Conservation (phyloP, 2,888 invertebrate genomes). For the Parnassius orleans region DNA sequence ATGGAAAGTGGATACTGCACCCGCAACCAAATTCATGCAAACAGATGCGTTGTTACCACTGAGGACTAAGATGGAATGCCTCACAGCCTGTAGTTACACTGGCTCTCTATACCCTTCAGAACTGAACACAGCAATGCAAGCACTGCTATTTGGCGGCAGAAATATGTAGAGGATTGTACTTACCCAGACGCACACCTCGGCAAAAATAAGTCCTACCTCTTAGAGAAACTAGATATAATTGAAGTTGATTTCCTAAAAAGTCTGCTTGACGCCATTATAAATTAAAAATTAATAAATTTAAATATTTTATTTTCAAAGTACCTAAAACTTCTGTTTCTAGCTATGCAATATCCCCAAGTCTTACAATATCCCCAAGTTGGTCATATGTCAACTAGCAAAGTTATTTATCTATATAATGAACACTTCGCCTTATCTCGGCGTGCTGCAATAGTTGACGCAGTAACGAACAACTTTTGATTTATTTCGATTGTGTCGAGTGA, state of each 20-base stretch:
- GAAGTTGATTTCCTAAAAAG: background rate
- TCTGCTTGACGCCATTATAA: constrained; percentile 17
- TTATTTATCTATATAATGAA: constrained; percentile 67
- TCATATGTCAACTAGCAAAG: constrained; percentile 56
- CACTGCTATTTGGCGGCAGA: too few relatives aligned
- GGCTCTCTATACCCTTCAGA: too few relatives aligned
- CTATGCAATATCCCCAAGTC: constrained; percentile 13
- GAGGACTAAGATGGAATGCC: too few relatives aligned
- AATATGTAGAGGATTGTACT: too few relatives aligned
- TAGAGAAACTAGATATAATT: constrained; percentile 5
- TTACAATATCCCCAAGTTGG: constrained; percentile 34
- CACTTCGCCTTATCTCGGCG: constrained; percentile 57
- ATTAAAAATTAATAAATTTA: too few relatives aligned
- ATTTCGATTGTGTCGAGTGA: constrained; percentile 48
- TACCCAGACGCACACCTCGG: too few relatives aligned
- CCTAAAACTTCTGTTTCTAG: constrained; percentile 18
- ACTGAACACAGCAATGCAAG: too few relatives aligned
- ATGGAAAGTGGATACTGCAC: too few relatives aligned
- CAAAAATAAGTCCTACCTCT: background rate
- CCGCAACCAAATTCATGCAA: too few relatives aligned
- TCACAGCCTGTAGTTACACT: too few relatives aligned
- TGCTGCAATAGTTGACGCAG: constrained; percentile 47
- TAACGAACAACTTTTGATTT: constrained; percentile 55
- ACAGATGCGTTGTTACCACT: too few relatives aligned
- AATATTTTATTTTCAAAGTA: constrained; percentile 22